Percentiles rank a stretch among this genome's conserved stretches.
Evolutionary conservation across 2,113 vertebrate genomes (phyloP).

Genomic region (Chaenogobius annularis): DNA sequence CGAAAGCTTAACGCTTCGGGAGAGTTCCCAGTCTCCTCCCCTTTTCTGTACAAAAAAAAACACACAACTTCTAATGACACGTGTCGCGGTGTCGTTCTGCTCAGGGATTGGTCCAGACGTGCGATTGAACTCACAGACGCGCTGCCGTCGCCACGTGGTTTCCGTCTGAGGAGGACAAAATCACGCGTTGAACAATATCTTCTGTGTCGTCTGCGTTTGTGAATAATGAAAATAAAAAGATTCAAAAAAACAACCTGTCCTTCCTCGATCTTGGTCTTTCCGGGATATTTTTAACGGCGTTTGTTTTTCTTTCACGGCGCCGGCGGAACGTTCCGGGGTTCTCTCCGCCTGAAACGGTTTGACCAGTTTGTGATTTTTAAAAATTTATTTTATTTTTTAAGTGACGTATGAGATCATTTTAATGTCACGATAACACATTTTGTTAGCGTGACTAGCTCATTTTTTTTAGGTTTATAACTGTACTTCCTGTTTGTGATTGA

Average conservation of each 20-base stretch:
- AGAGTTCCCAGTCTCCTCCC: conserved; percentile 5
- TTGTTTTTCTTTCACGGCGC: not conserved
- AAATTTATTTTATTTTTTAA: too few relatives aligned
- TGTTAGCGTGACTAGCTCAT: too few relatives aligned
- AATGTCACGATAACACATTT: too few relatives aligned
- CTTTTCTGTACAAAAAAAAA: conserved; percentile 49
- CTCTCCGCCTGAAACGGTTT: conserved; percentile 31
- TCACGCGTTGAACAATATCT: not conserved
- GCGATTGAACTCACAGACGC: too few relatives aligned
- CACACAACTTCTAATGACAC: not conserved
- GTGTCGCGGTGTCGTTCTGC: too few relatives aligned
- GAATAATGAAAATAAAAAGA: not conserved
- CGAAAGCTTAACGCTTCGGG: conserved; percentile 72
- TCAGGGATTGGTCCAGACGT: too few relatives aligned
- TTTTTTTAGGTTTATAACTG: too few relatives aligned
- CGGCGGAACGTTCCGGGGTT: conserved; percentile 10
- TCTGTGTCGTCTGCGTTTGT: not conserved
- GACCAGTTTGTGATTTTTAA: too few relatives aligned
- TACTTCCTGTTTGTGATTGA: too few relatives aligned
- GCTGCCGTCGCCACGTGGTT: not conserved
- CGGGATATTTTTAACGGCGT: not conserved
- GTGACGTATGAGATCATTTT: too few relatives aligned
- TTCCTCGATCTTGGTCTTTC: conserved; percentile 14
- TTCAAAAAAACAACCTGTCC: conserved; percentile 32
- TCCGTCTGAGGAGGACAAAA: conserved; percentile 28